Evolutionary conservation across 1,140 invertebrate species (phyloP).

Genomic region (Ylistrum balloti): DNA sequence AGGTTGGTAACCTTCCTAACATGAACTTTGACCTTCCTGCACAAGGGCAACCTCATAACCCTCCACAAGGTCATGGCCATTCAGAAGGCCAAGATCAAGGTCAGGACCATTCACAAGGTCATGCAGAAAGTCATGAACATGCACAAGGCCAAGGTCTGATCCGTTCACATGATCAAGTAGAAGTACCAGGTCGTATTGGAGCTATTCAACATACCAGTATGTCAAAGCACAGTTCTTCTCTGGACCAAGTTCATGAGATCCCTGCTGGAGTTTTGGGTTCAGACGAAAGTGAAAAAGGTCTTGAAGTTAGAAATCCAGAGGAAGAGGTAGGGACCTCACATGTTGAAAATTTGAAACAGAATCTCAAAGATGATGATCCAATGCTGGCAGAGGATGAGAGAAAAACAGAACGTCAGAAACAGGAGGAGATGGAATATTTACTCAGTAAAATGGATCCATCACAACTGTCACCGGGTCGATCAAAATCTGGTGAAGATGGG

Average conservation of each 20-base stretch:
- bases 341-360: slow-evolving; percentile 9
- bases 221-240: neutral
- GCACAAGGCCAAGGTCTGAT: neutral
- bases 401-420: neutral
- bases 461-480: neutral
- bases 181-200: neutral
- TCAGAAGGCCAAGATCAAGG: neutral
- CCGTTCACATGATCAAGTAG: neutral
- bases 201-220: slow-evolving; percentile 1
- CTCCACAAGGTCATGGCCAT: neutral
- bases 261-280: neutral
- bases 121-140: slow-evolving; percentile 1
- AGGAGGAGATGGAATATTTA: slow-evolving; percentile 2
- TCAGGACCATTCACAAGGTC: neutral
- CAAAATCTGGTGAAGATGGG: slow-evolving; percentile 4
- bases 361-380: neutral
- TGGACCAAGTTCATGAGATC: neutral
- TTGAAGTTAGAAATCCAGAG: neutral
- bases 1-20: neutral
- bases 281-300: neutral
- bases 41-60: neutral
- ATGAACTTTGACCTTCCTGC: slow-evolving; percentile 38
- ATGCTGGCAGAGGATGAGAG: neutral
- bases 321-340: neutral
- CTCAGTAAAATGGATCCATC: neutral